These are phyloP conservation scores for Cryptus armator DNA, from an alignment of 2,888 invertebrate genomes.

Conservation along the genomic window DNA sequence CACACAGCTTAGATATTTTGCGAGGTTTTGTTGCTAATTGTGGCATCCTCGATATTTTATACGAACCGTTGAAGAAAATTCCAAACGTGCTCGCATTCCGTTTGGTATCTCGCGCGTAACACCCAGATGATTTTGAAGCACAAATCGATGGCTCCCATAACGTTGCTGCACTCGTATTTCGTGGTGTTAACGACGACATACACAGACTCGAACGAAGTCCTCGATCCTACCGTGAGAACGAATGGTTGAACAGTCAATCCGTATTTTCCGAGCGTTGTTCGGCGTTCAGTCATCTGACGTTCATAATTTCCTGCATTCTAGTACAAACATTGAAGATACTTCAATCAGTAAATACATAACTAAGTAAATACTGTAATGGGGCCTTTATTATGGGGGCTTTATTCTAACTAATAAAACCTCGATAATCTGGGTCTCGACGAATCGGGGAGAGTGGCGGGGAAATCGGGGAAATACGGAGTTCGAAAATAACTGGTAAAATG, in stretches of 20 bases:
- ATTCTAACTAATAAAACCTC: too few species aligned
- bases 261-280: conserved; percentile 15
- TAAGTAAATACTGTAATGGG: too few species aligned
- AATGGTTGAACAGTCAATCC: conserved; percentile 45
- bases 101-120: conserved; percentile 36
- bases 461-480: too few species aligned
- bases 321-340: not conserved
- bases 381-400: too few species aligned
- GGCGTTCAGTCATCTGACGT: conserved; percentile 7
- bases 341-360: not conserved
- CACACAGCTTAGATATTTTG: conserved; percentile 22
- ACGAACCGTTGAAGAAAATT: conserved; percentile 41
- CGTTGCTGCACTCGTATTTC: conserved; percentile 40
- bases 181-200: conserved; percentile 36
- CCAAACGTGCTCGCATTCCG: conserved; percentile 48
- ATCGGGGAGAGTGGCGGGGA: too few species aligned
- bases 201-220: too few species aligned
- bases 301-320: conserved; percentile 25
- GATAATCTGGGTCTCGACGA: too few species aligned
- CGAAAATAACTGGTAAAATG: too few species aligned
- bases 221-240: too few species aligned
- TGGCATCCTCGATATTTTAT: conserved; percentile 27
- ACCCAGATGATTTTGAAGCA: too few species aligned
- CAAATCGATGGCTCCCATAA: conserved; percentile 45
- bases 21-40: conserved; percentile 13